Percentiles rank a stretch among this genome's conserved stretches.
Evolutionary conservation across 92 coral and sea anemone species (phyloP).

Genomic region (Nematostella vectensis): DNA sequence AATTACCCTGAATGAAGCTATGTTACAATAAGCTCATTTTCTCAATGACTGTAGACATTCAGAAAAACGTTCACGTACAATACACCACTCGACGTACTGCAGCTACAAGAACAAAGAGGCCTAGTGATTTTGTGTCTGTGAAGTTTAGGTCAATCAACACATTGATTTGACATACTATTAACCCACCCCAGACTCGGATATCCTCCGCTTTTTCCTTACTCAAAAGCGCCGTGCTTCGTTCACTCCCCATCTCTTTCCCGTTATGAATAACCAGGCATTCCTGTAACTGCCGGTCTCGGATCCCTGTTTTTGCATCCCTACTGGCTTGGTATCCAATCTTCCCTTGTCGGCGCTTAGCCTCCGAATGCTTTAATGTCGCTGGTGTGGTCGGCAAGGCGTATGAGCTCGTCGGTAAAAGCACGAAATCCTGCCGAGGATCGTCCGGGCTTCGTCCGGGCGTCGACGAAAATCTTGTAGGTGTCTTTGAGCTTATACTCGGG

Average conservation of each 20-base stretch:
- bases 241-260: constrained; percentile 24
- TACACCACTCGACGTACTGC: too few species aligned
- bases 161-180: too few species aligned
- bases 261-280: constrained; percentile 56
- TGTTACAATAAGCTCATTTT: too few species aligned
- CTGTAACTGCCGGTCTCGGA: constrained; percentile 14
- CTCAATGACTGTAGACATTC: too few species aligned
- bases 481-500: constrained; percentile 15
- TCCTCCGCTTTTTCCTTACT: constrained; percentile 15
- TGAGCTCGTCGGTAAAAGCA: neutral
- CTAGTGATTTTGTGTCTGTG: too few species aligned
- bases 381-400: neutral
- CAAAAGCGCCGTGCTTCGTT: neutral
- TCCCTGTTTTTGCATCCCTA: neutral
- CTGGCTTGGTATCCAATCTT: neutral
- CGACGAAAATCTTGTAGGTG: neutral
- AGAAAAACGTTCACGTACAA: too few species aligned
- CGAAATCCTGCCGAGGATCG: neutral
- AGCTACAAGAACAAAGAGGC: too few species aligned
- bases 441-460: neutral
- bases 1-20: too few species aligned
- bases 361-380: neutral
- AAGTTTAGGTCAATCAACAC: too few species aligned
- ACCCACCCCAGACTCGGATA: constrained; percentile 17
- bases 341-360: neutral